Conservation (phyloP, 2,888 invertebrate genomes). For the Watsonalla binaria region DNA sequence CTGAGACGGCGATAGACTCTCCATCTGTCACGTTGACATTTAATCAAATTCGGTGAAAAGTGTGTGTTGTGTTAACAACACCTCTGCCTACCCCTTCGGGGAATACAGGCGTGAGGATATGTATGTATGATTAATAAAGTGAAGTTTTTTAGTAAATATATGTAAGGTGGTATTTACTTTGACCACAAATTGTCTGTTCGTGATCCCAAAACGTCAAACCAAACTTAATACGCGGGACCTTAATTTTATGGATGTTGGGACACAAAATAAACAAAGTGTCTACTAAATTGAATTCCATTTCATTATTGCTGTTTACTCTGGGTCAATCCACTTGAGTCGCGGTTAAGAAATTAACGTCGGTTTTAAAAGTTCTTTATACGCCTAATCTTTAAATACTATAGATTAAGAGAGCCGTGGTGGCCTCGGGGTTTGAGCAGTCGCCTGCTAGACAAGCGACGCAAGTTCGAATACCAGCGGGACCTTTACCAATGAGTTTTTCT, state of each 20-base stretch:
- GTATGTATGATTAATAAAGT: background rate
- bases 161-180: constrained; percentile 8
- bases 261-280: constrained; percentile 31
- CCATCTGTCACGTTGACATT: no score
- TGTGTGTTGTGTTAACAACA: no score
- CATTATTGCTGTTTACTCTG: constrained; percentile 28
- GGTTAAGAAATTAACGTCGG: constrained; percentile 2
- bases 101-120: no score
- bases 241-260: constrained; percentile 23
- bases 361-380: background rate
- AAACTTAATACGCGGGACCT: constrained; percentile 22
- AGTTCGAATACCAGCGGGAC: no score
- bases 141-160: background rate
- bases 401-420: no score
- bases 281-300: constrained; percentile 34
- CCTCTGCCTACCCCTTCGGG: no score
- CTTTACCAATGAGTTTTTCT: no score
- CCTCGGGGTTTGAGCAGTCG: no score
- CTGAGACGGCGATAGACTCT: no score
- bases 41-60: no score
- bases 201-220: constrained; percentile 18
- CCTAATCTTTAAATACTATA: background rate
- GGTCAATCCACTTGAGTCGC: constrained; percentile 15
- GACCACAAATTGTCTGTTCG: constrained; percentile 20
- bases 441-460: no score